Evolutionary conservation across 2,113 vertebrate genomes (phyloP).

Genomic region (Phrynosoma blainvillii): DNA sequence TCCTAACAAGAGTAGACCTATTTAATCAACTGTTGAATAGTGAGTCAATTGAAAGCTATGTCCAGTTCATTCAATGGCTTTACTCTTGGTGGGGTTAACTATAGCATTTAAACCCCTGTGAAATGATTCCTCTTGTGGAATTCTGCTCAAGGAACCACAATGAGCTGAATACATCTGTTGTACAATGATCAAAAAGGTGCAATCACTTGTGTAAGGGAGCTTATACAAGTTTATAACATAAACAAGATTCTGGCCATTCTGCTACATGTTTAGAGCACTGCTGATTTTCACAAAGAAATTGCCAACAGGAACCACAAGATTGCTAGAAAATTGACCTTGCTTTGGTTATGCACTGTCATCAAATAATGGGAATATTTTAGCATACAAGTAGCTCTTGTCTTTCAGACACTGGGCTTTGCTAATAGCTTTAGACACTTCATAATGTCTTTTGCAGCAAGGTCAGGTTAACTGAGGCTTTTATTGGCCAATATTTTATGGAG

Average conservation of each 20-base stretch:
- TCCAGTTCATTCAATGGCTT: too few relatives aligned
- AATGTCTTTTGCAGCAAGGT: constrained; percentile 81
- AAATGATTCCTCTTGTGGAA: too few relatives aligned
- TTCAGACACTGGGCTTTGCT: constrained; percentile 61
- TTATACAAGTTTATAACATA: too few relatives aligned
- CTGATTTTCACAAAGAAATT: constrained; percentile 31
- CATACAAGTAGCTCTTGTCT: constrained; percentile 70
- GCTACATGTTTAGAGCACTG: background rate
- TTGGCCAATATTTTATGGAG: constrained; percentile 71
- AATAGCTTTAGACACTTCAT: constrained; percentile 81
- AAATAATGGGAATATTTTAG: constrained; percentile 78
- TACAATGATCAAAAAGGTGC: too few relatives aligned
- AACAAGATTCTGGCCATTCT: background rate
- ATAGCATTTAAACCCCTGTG: too few relatives aligned
- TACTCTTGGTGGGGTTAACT: too few relatives aligned
- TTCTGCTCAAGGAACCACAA: too few relatives aligned
- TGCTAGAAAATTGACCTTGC: constrained; percentile 78
- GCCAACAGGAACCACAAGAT: constrained; percentile 3
- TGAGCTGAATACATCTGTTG: too few relatives aligned
- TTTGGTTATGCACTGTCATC: constrained; percentile 71
- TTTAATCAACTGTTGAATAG: too few relatives aligned
- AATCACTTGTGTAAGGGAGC: too few relatives aligned
- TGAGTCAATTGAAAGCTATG: too few relatives aligned
- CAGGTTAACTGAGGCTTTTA: constrained; percentile 76
- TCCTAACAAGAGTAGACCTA: too few relatives aligned